These are phyloP conservation scores for Pantherophis vulpinus DNA, from an alignment of 2,797 vertebrate genomes.

Conservation along the genomic window DNA sequence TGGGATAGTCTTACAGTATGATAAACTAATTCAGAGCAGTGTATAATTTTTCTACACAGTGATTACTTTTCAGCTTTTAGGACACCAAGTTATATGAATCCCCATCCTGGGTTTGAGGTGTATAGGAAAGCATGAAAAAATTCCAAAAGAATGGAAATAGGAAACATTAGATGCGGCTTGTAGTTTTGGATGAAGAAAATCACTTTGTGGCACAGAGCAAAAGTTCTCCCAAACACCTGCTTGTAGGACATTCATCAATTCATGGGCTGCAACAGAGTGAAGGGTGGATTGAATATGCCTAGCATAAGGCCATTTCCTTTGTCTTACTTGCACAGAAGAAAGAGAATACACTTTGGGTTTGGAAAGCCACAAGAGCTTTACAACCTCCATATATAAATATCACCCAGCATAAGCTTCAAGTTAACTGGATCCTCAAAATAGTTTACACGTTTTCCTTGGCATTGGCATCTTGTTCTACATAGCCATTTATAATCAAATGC, in stretches of 20 bases:
- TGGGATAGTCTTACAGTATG: neutral
- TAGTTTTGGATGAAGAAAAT: neutral
- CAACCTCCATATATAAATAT: conserved; percentile 11
- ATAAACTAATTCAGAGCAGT: neutral
- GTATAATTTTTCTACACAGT: neutral
- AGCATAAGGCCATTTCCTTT: neutral
- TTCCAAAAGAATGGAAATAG: neutral
- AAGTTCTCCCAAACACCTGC: conserved; percentile 22
- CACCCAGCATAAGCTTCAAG: conserved; percentile 2
- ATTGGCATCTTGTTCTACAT: neutral
- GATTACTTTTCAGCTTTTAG: neutral
- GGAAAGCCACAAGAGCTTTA: conserved; percentile 1
- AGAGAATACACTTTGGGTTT: conserved; percentile 1
- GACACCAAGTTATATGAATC: neutral
- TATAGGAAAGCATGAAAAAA: neutral
- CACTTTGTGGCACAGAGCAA: neutral
- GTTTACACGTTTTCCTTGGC: conserved; percentile 37
- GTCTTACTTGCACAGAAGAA: conserved; percentile 7
- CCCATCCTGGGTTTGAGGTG: neutral
- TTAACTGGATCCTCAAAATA: conserved; percentile 30
- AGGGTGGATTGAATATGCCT: neutral
- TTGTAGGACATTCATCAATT: conserved; percentile 24
- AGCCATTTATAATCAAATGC: conserved; percentile 16
- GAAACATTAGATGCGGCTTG: neutral
- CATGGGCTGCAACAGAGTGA: neutral